These are phyloP conservation scores for Galeopterus variegatus DNA, from an alignment of 2,113 vertebrate species.

Conservation along the genomic window DNA sequence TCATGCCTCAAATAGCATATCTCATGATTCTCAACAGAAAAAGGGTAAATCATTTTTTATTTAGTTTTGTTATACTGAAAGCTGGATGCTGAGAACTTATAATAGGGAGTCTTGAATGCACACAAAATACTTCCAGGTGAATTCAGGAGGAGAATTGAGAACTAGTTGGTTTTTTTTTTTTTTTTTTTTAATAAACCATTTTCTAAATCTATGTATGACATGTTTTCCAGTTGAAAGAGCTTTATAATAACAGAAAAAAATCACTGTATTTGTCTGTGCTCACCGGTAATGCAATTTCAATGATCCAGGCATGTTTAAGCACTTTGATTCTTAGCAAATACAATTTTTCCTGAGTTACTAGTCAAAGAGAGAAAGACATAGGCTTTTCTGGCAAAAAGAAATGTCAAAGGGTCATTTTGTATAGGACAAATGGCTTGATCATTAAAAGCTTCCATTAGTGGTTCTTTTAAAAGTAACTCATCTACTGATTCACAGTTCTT, in stretches of 20 bases:
- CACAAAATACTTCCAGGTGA: neutral
- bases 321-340: conserved; percentile 41
- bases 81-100: neutral
- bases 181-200: neutral
- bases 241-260: conserved; percentile 26
- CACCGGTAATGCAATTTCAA: conserved; percentile 9
- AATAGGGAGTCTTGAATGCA: neutral
- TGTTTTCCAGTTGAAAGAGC: neutral
- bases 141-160: neutral
- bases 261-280: neutral
- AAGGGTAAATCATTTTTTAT: conserved; percentile 53
- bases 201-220: conserved; percentile 16
- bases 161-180: neutral
- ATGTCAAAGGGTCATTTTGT: neutral
- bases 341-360: neutral
- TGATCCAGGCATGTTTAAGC: neutral
- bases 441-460: neutral
- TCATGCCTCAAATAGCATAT: conserved; percentile 64
- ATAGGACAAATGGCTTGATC: neutral
- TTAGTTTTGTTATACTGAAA: conserved; percentile 64
- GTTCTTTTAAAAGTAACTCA: conserved; percentile 24
- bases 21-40: conserved; percentile 55
- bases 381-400: neutral
- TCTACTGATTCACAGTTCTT: neutral
- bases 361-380: neutral